Conservation (phyloP, 2,797 vertebrate species). For the Benthosema pterotum region DNA sequence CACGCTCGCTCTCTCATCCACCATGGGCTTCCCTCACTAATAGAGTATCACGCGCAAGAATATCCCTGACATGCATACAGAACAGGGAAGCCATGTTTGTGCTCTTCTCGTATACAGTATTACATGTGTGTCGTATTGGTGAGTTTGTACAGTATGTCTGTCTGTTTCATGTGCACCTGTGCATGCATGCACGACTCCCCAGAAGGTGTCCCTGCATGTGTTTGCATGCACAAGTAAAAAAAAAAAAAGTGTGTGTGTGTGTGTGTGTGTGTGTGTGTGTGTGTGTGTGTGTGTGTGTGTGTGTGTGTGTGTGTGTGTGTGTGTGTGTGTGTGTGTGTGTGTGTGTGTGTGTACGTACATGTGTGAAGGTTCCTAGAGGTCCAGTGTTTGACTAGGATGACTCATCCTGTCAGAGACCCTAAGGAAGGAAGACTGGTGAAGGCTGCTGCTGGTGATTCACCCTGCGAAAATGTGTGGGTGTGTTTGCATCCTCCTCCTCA, state of each 20-base stretch:
- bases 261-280: constrained; percentile 26
- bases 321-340: constrained; percentile 40
- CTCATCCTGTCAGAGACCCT: constrained; percentile 78
- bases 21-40: constrained; percentile 65
- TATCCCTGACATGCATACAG: constrained; percentile 55
- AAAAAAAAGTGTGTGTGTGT: constrained; percentile 20
- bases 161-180: no score
- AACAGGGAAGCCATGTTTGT: constrained; percentile 57
- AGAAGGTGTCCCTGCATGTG: no score
- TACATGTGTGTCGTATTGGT: no score
- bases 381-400: constrained; percentile 77
- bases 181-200: no score
- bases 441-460: constrained; percentile 75
- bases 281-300: constrained; percentile 34
- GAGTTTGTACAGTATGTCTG: no score
- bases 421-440: constrained; percentile 69
- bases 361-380: constrained; percentile 52
- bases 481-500: neutral
- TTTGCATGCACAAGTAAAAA: neutral
- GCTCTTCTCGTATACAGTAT: no score
- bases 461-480: constrained; percentile 31
- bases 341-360: constrained; percentile 49
- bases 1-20: constrained; percentile 15
- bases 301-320: neutral
- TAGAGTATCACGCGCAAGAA: constrained; percentile 42